Base-by-base conservation (phyloP, 2,888 invertebrate species). In the Pachycephus smyrnensis region DNA sequence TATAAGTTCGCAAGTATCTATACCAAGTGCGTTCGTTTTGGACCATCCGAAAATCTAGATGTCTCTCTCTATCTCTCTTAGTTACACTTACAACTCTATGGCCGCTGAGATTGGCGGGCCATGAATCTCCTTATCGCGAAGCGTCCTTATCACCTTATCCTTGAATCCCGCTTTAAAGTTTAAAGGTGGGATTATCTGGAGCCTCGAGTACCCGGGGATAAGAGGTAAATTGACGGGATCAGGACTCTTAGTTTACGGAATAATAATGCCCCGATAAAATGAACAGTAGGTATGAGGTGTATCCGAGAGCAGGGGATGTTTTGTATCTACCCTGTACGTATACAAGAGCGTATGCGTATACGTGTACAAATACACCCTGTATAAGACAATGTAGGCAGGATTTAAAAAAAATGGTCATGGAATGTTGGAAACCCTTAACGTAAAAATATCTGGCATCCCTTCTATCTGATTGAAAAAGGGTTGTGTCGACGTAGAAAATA, bases 101-200 rank as follows among this genome's bases (percentile, higher is more conserved):
- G 23, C 55, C 55, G 23, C 55, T 55, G 55, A 33, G 9, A 71
- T 71, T 32, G 71, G 36, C 35, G 68, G 40, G n/a, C 68, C 74
- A 15, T 68, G 80, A 78, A 77, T 78, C 77, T 75, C 77, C 82
- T 82, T 80, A 82, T 81, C 80, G 75, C 73, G 75, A 76, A 73
- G 55, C 77, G 37, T 55, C 73, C 79, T 80, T 80, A 80, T 82
- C 81, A 80, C 80, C 79, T 78, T 73, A 75, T 83, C 80, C 75
- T 76, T 68, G 75, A 80, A 77, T 80, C 76, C 77, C 37, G 74
- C 69, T 68, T 75, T 78, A 80, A 85, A 83, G 81, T 83, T 84
- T 84, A 81, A 82, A 85, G 80, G 78, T 80, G 75, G 79, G 84
- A 85, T 84, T 86, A 86, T 84, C 83, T 82, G 75, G 82, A 37